Base-by-base conservation (phyloP, 2,888 invertebrate species). In the Bellardia pandia region DNA sequence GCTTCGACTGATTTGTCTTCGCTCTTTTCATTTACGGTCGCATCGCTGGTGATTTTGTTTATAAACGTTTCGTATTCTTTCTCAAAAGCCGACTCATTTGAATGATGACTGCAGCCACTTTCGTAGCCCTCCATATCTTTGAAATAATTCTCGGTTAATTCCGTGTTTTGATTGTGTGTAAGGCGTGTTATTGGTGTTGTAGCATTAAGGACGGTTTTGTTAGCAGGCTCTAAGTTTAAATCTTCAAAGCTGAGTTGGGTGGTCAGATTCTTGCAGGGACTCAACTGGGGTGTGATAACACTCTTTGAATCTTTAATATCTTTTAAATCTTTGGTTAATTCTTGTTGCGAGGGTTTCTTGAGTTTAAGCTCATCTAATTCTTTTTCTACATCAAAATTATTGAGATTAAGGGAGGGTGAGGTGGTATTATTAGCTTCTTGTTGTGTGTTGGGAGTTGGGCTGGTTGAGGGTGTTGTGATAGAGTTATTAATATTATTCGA, bases 41-140 rank as follows among this genome's bases (percentile, higher is more conserved):
- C 42, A 14, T 91, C 90, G 42, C 87, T 90, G 5, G 89, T 91
- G 37, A 90, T 91, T 84, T 91, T 91, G 86, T 92, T 91, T 6
- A 92, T 92, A 42, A 92, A 92, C 0, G 92, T 92, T 83, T 92
- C 91, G 83, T 92, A 92, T 86, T 92, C 91, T 88, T 92, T 92
- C 83, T 91, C 92, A 74, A 92, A 92, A 11, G 85, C 74, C 3
- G 91, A 92, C 58, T 91, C 92, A 66, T 92, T 92, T 0, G 92
- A 92, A 66, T 88, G 86, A 4, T 78, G 85, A 37, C 87, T 87
- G 53, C 89, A 90, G 66, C 90, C 90, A 16, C 89, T 90, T 56
- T 90, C 91, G 69, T 90, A 92, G 42, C 89, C 90, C 56, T 92
- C 92, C 23, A 92, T 89, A 42, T 88, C 89, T 74, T 85, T 48